phyloP scores from a whole-genome alignment of 2,113 vertebrate genomes.

The Antechinus flavipes region DNA sequence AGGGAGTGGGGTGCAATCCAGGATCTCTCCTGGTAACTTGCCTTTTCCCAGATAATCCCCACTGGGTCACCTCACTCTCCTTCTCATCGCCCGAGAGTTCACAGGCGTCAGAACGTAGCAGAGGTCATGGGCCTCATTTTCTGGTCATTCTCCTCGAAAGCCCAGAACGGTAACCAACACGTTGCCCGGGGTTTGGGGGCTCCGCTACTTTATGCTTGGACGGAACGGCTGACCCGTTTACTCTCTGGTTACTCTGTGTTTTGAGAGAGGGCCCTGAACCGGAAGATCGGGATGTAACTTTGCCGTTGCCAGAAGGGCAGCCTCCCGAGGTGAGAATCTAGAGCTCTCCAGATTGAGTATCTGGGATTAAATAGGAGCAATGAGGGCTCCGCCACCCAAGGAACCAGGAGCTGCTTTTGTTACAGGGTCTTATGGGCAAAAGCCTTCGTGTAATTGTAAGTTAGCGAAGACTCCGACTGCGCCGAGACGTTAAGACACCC shows the following conservation, averaged over 20 bases:
- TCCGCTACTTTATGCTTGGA: not conserved
- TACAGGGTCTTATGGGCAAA: not conserved
- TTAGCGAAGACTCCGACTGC: too few species aligned
- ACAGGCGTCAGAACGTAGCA: not conserved
- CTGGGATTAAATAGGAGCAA: not conserved
- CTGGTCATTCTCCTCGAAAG: not conserved
- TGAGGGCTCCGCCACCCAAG: not conserved
- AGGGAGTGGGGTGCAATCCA: not conserved
- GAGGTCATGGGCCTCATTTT: not conserved
- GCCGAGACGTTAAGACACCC: not conserved
- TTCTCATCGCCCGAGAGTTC: not conserved
- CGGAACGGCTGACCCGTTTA: not conserved
- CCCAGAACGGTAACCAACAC: not conserved
- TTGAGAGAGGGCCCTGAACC: not conserved
- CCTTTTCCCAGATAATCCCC: not conserved
- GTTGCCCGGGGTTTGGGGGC: not conserved
- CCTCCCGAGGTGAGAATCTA: not conserved
- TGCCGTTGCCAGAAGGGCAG: too few species aligned
- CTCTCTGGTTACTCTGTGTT: not conserved
- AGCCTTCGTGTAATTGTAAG: not conserved
- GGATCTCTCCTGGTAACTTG: not conserved
- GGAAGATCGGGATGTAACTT: not conserved
- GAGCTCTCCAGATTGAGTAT: not conserved
- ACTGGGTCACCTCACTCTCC: not conserved
- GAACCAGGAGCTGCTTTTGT: not conserved